A percentile compares a stretch with the other conserved stretches of the same genome.
These are phyloP conservation scores for Steromphala cineraria DNA, from an alignment of 2,888 invertebrate genomes.

Conservation along the genomic window DNA sequence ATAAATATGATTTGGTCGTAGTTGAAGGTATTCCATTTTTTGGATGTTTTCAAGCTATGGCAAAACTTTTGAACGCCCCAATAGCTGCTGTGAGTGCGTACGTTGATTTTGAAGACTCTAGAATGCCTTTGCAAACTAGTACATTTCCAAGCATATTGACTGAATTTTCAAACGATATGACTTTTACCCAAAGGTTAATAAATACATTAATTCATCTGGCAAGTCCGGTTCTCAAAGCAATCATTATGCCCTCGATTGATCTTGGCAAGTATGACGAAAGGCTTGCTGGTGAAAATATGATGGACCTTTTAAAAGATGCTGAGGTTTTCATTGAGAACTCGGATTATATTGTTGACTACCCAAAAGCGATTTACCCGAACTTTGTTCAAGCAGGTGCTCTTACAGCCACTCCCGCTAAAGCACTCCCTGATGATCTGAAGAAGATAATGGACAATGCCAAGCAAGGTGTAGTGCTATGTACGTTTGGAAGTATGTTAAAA, in stretches of 20 bases:
- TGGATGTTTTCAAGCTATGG: neutral
- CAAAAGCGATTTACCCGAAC: conserved; percentile 43
- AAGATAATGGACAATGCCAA: conserved; percentile 37
- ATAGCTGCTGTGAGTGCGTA: neutral
- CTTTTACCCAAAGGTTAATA: conserved; percentile 7
- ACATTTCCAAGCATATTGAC: neutral
- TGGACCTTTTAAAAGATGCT: conserved; percentile 25
- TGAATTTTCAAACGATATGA: conserved; percentile 6
- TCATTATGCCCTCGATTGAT: neutral
- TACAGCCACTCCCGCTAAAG: conserved; percentile 39
- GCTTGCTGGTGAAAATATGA: neutral
- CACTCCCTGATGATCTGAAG: conserved; percentile 39
- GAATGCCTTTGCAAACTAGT: conserved; percentile 12
- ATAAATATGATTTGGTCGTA: conserved; percentile 11
- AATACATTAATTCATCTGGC: neutral
- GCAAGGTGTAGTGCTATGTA: conserved; percentile 46
- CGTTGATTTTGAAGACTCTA: neutral
- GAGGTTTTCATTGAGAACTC: conserved; percentile 39
- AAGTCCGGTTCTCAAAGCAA: neutral
- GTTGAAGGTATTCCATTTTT: neutral
- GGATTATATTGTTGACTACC: conserved; percentile 47
- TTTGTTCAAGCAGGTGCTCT: conserved; percentile 46
- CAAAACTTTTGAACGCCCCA: conserved; percentile 3
- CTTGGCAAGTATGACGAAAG: neutral
- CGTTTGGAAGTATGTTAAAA: conserved; percentile 45